These are phyloP conservation scores for Dynastes tityus DNA, from an alignment of 2,888 invertebrate genomes.

Conservation along the genomic window DNA sequence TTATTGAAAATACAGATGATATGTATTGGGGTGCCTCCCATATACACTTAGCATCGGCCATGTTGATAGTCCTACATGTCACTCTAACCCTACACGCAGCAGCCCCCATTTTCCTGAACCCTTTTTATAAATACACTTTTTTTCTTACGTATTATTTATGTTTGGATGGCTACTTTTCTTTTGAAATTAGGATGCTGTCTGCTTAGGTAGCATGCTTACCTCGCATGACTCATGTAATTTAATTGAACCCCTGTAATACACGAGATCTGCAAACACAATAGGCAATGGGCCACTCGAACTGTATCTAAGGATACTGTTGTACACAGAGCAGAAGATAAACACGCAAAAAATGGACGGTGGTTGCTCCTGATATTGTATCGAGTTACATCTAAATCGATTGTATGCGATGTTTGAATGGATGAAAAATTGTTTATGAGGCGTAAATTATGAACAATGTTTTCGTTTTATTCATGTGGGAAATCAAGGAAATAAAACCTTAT, in stretches of 20 bases:
- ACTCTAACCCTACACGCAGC: neutral
- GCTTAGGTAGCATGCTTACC: constrained; percentile 30
- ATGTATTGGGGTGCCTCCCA: neutral
- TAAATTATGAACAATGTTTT: constrained; percentile 18
- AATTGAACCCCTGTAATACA: constrained; percentile 48
- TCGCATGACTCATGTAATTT: constrained; percentile 57
- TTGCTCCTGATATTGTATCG: neutral
- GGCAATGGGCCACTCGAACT: constrained; percentile 8
- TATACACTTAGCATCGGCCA: neutral
- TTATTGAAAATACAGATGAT: constrained; percentile 6
- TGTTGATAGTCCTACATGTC: constrained; percentile 4
- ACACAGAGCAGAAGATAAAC: no score
- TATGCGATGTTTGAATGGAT: neutral
- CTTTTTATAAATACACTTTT: neutral
- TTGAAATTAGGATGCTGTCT: constrained; percentile 52
- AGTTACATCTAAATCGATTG: neutral
- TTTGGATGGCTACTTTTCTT: constrained; percentile 66
- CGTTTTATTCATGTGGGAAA: neutral
- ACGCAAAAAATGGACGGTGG: no score
- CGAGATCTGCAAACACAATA: constrained; percentile 23
- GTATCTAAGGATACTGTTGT: neutral
- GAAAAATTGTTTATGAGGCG: neutral
- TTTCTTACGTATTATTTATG: constrained; percentile 66
- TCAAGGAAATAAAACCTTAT: neutral
- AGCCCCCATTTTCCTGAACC: neutral